Conservation (phyloP, 2,797 vertebrate genomes). For the Pachyuromys duprasi region DNA sequence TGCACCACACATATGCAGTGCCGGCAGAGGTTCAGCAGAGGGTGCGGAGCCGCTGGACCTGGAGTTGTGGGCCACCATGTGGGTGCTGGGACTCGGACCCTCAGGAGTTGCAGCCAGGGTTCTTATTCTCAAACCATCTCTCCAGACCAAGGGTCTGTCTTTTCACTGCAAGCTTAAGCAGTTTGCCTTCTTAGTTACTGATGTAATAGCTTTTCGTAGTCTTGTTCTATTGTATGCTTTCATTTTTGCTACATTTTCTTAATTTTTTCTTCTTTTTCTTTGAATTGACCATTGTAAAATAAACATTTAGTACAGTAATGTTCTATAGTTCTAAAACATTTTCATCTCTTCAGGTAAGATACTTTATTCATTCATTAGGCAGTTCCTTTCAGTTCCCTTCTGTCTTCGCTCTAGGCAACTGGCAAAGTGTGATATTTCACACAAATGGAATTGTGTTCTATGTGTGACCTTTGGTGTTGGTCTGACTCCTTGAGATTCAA, state of each 20-base stretch:
- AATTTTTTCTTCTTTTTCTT: neutral
- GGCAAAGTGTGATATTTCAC: neutral
- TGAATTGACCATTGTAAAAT: neutral
- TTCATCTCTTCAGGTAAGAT: neutral
- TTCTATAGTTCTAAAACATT: neutral
- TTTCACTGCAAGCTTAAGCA: slow-evolving; percentile 18
- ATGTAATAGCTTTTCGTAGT: neutral
- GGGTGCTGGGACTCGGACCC: neutral
- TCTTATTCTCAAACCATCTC: neutral
- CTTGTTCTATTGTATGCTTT: neutral
- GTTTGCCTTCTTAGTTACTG: neutral
- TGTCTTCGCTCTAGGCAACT: neutral
- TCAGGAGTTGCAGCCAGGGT: neutral
- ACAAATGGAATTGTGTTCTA: neutral
- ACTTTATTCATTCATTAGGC: neutral
- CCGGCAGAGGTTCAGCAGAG: neutral
- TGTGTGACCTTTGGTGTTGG: neutral
- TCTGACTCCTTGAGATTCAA: neutral
- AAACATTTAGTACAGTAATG: neutral
- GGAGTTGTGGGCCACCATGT: neutral
- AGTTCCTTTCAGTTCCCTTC: neutral
- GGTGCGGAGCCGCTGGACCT: neutral
- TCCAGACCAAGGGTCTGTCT: neutral
- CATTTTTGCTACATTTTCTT: neutral
- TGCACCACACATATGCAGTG: neutral